These are phyloP conservation scores for Bos taurus DNA, from an alignment of 2,113 vertebrate species.

Conservation along the genomic window DNA sequence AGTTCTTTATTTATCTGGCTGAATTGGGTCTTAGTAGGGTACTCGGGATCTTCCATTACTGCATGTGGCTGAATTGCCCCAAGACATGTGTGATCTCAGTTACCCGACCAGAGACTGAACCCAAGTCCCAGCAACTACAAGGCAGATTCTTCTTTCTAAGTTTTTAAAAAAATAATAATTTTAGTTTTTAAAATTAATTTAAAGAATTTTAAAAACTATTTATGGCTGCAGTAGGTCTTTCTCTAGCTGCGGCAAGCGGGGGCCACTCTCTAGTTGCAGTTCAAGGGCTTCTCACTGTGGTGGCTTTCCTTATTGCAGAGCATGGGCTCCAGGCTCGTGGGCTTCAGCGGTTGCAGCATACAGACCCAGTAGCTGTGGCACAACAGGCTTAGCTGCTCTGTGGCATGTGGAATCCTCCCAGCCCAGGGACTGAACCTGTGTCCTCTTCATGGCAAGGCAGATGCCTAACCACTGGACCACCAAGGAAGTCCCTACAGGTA, in stretches of 20 bases:
- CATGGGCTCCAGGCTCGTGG: background rate
- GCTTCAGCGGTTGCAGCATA: background rate
- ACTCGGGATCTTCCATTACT: background rate
- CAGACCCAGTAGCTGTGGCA: background rate
- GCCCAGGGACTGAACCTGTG: background rate
- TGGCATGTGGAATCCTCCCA: background rate
- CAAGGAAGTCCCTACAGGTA: background rate
- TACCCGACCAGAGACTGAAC: background rate
- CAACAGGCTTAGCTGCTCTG: background rate
- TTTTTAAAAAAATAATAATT: background rate
- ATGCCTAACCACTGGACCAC: background rate
- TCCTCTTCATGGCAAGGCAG: background rate
- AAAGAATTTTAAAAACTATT: background rate
- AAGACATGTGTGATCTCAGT: background rate
- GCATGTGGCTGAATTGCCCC: background rate
- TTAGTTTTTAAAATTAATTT: background rate
- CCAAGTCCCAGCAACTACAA: background rate
- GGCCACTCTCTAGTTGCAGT: background rate
- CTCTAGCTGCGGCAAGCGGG: background rate
- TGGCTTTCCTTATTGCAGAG: background rate
- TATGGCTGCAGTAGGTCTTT: background rate
- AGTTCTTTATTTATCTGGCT: background rate
- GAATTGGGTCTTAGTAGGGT: background rate
- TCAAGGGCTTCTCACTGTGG: background rate
- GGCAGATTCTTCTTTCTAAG: background rate